Evolutionary conservation across 2,888 invertebrate genomes (phyloP).

Genomic region (Cheiracanthium punctorium): DNA sequence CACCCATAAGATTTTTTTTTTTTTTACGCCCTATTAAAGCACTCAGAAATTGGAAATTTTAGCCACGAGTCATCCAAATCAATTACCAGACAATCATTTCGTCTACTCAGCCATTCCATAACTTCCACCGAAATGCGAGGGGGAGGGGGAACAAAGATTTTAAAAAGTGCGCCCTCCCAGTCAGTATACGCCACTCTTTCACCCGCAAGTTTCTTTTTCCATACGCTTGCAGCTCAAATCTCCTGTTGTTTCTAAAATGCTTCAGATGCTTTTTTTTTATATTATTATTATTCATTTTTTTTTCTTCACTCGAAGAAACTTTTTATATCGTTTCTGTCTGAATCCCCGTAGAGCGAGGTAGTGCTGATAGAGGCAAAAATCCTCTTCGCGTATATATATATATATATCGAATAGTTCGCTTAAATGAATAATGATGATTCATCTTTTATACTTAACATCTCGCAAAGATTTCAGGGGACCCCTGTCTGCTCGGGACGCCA

Average conservation of each 20-base stretch:
- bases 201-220: not conserved
- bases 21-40: no score
- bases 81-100: conserved; percentile 8
- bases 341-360: conserved; percentile 19
- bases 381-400: no score
- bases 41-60: not conserved
- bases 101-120: conserved; percentile 12
- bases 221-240: conserved; percentile 39
- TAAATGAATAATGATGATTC: conserved; percentile 69
- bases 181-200: no score
- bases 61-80: conserved; percentile 1
- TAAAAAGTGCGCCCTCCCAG: not conserved
- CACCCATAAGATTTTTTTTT: no score
- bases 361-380: conserved; percentile 52
- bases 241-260: conserved; percentile 63
- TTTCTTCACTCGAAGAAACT: conserved; percentile 5
- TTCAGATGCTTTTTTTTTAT: conserved; percentile 38
- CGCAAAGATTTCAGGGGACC: conserved; percentile 22
- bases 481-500: conserved; percentile 51
- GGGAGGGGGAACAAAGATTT: not conserved
- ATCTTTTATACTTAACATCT: conserved; percentile 61
- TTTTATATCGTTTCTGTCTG: conserved; percentile 39
- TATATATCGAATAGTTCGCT: conserved; percentile 37
- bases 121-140: not conserved
- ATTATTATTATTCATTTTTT: not conserved